Evolutionary conservation across 2,113 vertebrate genomes (phyloP), one percentile per base, ranked within the genome.

Genomic region (Xiphophorus couchianus): DNA sequence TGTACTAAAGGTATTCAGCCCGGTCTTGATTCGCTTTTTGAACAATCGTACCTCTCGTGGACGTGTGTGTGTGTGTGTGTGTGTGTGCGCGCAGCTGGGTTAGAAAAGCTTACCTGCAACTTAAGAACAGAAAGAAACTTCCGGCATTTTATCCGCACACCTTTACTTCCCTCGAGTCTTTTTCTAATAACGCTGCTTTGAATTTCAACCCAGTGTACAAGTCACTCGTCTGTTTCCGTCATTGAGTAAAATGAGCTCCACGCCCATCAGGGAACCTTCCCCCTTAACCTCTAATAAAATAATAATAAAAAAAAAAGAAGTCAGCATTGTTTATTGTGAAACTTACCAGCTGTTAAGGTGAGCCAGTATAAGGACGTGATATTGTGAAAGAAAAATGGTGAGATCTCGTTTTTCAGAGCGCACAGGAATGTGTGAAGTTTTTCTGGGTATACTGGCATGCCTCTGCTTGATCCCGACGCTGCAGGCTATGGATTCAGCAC

Each of bases 391-490:
- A 58, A 5, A 28, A 58, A 58, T 6, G 51, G 3, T 3, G 25
- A 58, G 25, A 19, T n/a, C 1, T 58, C 8, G 51, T 11, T n/a
- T 22, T 19, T 6, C 66, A 67, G n/a, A 14, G 29, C 42, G 0
- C 22, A 33, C 0, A 69, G 48, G 51, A 39, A 33, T 61, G 66
- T 62, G 69, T n/a, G 68, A n/a, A 42, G 78, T 84, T 74, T 77
- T 62, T 0, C 48, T 39, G 27, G 54, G 27, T 62, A 28, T 1
- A 22, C 42, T 4, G 63, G 65, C 91, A 31, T 89, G 91, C 86
- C 71, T 60, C 66, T 77, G 87, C 91, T 84, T 89, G 91, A 89
- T 71, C 69, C 67, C 2, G n/a, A 64, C 37, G 77, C 85, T 80
- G 39, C 79, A 0, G 84, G 86, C 74, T 19, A 76, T 61, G 35